Evolutionary conservation across 2,797 vertebrate species (phyloP), one percentile per base, ranked within the genome.

Genomic region (Trachurus trachurus): DNA sequence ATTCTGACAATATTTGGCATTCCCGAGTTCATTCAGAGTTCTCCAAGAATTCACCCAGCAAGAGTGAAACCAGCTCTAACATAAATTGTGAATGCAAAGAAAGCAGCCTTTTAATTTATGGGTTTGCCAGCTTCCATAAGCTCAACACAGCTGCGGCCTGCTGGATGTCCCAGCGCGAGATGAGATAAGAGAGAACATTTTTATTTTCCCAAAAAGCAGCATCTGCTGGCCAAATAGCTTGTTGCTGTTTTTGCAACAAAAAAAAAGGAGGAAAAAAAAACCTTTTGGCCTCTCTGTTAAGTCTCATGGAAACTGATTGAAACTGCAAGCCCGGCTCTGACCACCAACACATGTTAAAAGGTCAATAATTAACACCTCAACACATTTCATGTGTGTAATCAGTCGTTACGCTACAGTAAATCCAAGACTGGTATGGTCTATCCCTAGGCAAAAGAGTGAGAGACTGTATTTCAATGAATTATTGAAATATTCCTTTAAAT

Each of bases 71-170:
- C 2, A 57, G 21, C 10, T 7, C 2, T 7, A 45, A 11, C 19
- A 71, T 59, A 44, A 76, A 44, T 52, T 39, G 44, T 31, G 26
- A 64, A 60, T 34, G 9, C 15, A 60, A 50, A 66, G 21, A 42
- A 3, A 12, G 44, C 61, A 66, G 10, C 22, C 29, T 57, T 47
- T 22, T 63, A 31, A 62, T 59, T 63, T 80, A 52, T 58, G 11
- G 42, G 53, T 15, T 15, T 29, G 13, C 6, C 50, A 53, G 0
- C 5, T 53, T 13, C 21, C 2, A 9, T 9, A 16, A 29, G 26
- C 29, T 26, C 53, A 29, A 1, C 13, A 71, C 39, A 71, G 5
- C 53, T 71, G 40, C 47, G 49, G 26, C 21, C 58, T 49, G 64
- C 22, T 26, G 17, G 21, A 58, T 11, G 34, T 50, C 17, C 7